Conservation (phyloP, 2,797 vertebrate genomes). For the Carapus acus region DNA sequence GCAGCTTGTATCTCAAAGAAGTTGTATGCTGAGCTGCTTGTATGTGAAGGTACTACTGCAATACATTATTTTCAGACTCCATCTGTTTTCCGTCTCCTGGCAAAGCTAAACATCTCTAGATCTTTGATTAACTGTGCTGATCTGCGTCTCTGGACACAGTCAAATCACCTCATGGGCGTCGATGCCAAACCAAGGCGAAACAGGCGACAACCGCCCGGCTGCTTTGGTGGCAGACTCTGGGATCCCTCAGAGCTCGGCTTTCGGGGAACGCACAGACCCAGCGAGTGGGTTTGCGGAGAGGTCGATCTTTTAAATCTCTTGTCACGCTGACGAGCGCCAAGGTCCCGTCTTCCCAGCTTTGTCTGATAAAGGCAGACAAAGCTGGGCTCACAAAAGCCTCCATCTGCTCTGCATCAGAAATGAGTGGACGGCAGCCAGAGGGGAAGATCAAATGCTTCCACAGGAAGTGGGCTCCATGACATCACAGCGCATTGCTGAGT, state of each 20-base stretch:
- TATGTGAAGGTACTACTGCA: too few relatives aligned
- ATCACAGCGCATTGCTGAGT: constrained; percentile 18
- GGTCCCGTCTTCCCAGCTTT: constrained; percentile 28
- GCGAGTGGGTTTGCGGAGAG: constrained; percentile 20
- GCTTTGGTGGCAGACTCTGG: constrained; percentile 28
- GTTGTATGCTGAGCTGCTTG: not conserved
- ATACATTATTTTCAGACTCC: not conserved
- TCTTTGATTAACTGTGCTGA: constrained; percentile 8
- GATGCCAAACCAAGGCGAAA: constrained; percentile 33
- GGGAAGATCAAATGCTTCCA: constrained; percentile 29
- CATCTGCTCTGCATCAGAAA: constrained; percentile 35
- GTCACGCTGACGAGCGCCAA: constrained; percentile 19
- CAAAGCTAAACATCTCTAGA: constrained; percentile 9
- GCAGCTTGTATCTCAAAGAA: too few relatives aligned
- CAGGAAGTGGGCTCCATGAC: constrained; percentile 29
- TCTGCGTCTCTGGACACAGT: constrained; percentile 5
- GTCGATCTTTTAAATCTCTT: constrained; percentile 24
- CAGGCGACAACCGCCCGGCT: constrained; percentile 23
- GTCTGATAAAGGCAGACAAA: constrained; percentile 22
- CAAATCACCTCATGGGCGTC: constrained; percentile 25
- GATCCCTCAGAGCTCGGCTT: constrained; percentile 23
- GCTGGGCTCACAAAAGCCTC: constrained; percentile 22
- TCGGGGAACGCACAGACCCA: constrained; percentile 6
- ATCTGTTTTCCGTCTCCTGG: not conserved
- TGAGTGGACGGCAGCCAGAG: constrained; percentile 23